Base-by-base conservation (phyloP, 37 sponge, comb jelly and placozoan genomes). In the Agelas oroides region DNA sequence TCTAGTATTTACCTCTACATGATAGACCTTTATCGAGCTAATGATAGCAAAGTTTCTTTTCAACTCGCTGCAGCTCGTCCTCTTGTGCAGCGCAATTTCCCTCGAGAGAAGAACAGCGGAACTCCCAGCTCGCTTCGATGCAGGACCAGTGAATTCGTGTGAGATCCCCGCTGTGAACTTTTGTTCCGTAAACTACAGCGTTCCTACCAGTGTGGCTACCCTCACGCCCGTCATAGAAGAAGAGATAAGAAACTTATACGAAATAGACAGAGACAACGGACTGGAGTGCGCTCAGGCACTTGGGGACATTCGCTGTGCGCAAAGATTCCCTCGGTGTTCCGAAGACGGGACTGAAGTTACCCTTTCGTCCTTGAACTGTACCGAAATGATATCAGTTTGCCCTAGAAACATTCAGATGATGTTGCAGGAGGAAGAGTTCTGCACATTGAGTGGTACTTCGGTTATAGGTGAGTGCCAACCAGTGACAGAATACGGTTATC, bases 51-150 rank as follows among this genome's bases (percentile, higher is more conserved):
- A n/a, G n/a, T n/a, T n/a, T n/a, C n/a, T n/a, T n/a, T n/a, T n/a
- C n/a, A n/a, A n/a, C n/a, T n/a, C n/a, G n/a, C n/a, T n/a, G n/a
- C n/a, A n/a, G n/a, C n/a, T n/a, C n/a, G n/a, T n/a, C n/a, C n/a
- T n/a, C n/a, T n/a, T n/a, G n/a, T n/a, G n/a, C n/a, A n/a, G n/a
- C n/a, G n/a, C n/a, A n/a, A n/a, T n/a, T n/a, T n/a, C n/a, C n/a
- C n/a, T n/a, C n/a, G n/a, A n/a, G n/a, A n/a, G n/a, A n/a, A n/a
- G n/a, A n/a, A n/a, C n/a, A n/a, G n/a, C n/a, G n/a, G n/a, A n/a
- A n/a, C n/a, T n/a, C n/a, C n/a, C n/a, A n/a, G n/a, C n/a, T n/a
- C 75, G 60, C 24, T 76, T 76, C 62, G 77, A 76, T 60, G 61
- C 37, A 23, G 77, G 77, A 6, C 16, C 62, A 11, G 31, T 60